phyloP scores from a whole-genome alignment of 1,140 invertebrate species.

The Micrasema minimum region DNA sequence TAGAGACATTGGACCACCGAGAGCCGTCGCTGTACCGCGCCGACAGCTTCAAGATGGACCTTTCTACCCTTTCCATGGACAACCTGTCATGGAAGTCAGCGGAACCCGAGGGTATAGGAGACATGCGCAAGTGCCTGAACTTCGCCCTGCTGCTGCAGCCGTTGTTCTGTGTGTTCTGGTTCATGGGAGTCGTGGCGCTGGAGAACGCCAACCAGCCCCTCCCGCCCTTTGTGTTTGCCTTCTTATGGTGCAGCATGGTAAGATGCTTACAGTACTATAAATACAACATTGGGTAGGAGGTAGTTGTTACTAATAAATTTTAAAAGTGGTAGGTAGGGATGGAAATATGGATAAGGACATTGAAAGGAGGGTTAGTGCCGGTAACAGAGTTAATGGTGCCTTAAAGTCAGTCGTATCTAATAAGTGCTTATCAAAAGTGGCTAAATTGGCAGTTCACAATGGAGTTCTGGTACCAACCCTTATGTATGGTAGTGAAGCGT shows the following conservation, averaged over 20 bases:
- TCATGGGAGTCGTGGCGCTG: conserved; percentile 76
- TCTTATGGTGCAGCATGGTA: conserved; percentile 68
- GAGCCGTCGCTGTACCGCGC: conserved; percentile 31
- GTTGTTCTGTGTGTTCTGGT: conserved; percentile 74
- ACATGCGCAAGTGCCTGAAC: conserved; percentile 66
- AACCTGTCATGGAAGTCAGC: conserved; percentile 62
- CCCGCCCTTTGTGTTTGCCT: conserved; percentile 70
- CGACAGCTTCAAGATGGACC: conserved; percentile 49
- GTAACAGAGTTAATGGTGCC: no score
- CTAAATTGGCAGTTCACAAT: no score
- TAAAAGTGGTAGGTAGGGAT: no score
- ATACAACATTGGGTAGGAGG: no score
- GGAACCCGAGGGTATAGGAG: conserved; percentile 62
- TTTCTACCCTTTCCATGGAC: conserved; percentile 61
- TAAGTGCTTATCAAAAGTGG: no score
- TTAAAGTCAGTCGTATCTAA: no score
- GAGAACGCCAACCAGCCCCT: conserved; percentile 72
- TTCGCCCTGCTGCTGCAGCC: conserved; percentile 70
- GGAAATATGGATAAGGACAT: no score
- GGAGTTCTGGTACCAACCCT: no score
- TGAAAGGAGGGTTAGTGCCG: no score
- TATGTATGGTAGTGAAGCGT: no score
- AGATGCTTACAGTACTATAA: no score
- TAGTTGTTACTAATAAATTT: no score
- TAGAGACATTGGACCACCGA: conserved; percentile 34